Percentiles rank a stretch among this genome's conserved stretches.
phyloP scores from a whole-genome alignment of 1,140 invertebrate species.

The Ceratitis capitata region DNA sequence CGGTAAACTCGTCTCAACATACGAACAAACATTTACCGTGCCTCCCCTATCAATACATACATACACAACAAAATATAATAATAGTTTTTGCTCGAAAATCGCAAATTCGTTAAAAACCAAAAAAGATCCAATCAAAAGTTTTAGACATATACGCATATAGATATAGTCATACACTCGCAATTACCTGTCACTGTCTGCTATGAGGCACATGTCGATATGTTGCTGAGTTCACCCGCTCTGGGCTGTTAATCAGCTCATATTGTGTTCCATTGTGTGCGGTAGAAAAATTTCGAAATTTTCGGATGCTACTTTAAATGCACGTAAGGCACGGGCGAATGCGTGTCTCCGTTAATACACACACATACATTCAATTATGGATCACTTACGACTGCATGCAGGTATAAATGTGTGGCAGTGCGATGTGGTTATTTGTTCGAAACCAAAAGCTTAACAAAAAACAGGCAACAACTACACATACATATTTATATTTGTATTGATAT shows the following conservation, averaged over 20 bases:
- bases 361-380: background rate
- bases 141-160: background rate
- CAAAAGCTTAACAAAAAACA: background rate
- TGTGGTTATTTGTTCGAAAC: too few relatives aligned
- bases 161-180: background rate
- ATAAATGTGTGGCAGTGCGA: too few relatives aligned
- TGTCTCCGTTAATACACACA: background rate
- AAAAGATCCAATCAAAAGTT: background rate
- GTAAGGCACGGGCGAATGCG: slow-evolving; percentile 8
- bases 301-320: slow-evolving; percentile 4
- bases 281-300: background rate
- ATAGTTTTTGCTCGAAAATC: background rate
- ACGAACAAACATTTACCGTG: background rate
- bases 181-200: background rate
- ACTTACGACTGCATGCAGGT: background rate
- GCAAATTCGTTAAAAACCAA: background rate
- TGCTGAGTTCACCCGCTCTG: background rate
- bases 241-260: background rate
- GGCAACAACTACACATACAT: background rate
- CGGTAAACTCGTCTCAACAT: too few relatives aligned
- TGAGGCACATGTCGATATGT: background rate
- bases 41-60: background rate
- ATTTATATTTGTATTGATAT: too few relatives aligned
- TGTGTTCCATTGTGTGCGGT: background rate
- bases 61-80: background rate